These are phyloP conservation scores for Coelinius sp. DNA, from an alignment of 2,888 invertebrate species.

Conservation along the genomic window DNA sequence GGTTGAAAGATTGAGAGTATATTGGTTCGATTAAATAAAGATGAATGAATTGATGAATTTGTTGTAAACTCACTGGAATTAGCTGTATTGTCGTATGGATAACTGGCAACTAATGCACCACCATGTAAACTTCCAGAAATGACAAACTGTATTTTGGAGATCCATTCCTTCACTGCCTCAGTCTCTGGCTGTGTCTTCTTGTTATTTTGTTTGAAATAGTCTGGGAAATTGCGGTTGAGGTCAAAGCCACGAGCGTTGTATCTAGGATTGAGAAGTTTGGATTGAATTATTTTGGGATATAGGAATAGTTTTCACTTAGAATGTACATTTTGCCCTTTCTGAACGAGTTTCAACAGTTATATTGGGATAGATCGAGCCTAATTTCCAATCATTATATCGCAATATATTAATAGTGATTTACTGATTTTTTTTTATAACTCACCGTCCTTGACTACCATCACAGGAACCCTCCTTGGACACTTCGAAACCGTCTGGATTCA, in stretches of 20 bases:
- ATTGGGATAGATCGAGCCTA: background rate
- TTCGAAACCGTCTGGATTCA: conserved; percentile 99
- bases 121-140: conserved; percentile 95
- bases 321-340: background rate
- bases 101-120: conserved; percentile 95
- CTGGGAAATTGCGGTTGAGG: conserved; percentile 96
- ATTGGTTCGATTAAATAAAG: too few species aligned
- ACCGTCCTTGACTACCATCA: conserved; percentile 89
- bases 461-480: conserved; percentile 91
- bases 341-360: background rate
- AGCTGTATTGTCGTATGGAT: conserved; percentile 96
- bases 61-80: conserved; percentile 84
- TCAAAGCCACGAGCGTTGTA: conserved; percentile 92
- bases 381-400: background rate
- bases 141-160: conserved; percentile 92
- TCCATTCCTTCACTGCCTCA: conserved; percentile 94
- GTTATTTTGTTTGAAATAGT: conserved; percentile 91
- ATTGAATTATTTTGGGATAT: background rate
- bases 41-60: background rate
- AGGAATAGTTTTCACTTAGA: background rate
- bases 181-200: conserved; percentile 95
- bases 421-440: background rate
- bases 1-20: too few species aligned
- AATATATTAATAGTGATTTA: background rate
- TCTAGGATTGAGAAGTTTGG: conserved; percentile 68